phyloP scores from a whole-genome alignment of 2,113 vertebrate genomes.

The Columbina picui region DNA sequence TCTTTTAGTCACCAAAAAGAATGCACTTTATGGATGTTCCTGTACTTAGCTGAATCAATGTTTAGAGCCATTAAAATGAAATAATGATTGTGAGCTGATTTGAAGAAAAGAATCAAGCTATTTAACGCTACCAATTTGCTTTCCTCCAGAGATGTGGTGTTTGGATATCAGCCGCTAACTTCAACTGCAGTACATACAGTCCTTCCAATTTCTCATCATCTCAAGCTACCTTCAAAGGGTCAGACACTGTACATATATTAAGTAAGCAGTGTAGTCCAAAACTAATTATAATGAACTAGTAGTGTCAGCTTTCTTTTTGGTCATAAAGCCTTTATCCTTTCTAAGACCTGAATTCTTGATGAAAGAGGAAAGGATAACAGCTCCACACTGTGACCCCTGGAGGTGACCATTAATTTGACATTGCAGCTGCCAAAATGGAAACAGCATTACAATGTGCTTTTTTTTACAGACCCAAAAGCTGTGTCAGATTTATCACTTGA shows the following conservation, averaged over 20 bases:
- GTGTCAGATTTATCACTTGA: slow-evolving; percentile 76
- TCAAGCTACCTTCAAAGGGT: slow-evolving; percentile 59
- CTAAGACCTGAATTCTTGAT: slow-evolving; percentile 74
- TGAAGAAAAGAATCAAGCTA: slow-evolving; percentile 46
- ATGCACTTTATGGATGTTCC: slow-evolving; percentile 36
- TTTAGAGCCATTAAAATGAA: slow-evolving; percentile 52
- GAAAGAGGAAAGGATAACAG: slow-evolving; percentile 78
- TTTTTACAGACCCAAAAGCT: slow-evolving; percentile 67
- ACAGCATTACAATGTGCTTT: slow-evolving; percentile 60
- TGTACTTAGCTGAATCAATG: slow-evolving; percentile 39
- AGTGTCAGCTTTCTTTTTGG: slow-evolving; percentile 76
- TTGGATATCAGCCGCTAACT: not conserved
- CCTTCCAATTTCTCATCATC: slow-evolving; percentile 66
- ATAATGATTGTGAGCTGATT: slow-evolving; percentile 40
- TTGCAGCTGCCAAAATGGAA: slow-evolving; percentile 75
- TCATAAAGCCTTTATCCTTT: slow-evolving; percentile 75
- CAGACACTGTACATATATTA: slow-evolving; percentile 64
- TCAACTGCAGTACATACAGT: slow-evolving; percentile 3
- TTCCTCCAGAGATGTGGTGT: slow-evolving; percentile 11
- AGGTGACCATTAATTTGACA: slow-evolving; percentile 77
- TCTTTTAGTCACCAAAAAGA: slow-evolving; percentile 32
- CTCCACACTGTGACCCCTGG: slow-evolving; percentile 76
- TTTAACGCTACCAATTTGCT: slow-evolving; percentile 20
- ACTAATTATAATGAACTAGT: slow-evolving; percentile 81
- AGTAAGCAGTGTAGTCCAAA: slow-evolving; percentile 69